Percentiles rank a stretch among this genome's conserved stretches.
These are phyloP conservation scores for Lagodon rhomboides DNA, from an alignment of 2,797 vertebrate genomes.

Conservation along the genomic window DNA sequence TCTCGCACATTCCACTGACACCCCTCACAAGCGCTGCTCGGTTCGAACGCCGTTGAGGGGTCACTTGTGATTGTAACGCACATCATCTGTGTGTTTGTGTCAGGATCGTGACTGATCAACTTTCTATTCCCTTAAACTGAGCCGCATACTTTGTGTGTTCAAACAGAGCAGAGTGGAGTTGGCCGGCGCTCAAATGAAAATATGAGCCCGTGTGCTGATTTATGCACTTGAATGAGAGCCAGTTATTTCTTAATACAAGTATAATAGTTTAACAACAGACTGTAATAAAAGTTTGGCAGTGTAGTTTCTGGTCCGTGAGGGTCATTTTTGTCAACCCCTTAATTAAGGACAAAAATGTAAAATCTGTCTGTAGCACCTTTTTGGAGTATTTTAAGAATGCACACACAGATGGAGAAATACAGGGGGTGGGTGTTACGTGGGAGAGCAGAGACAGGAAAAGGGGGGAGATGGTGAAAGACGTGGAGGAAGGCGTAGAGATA, in stretches of 20 bases:
- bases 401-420: constrained; percentile 24
- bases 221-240: constrained; percentile 45
- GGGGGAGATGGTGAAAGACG: constrained; percentile 58
- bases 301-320: constrained; percentile 1
- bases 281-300: constrained; percentile 7
- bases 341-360: not conserved
- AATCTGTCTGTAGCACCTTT: not conserved
- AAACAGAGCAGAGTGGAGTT: constrained; percentile 52
- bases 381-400: constrained; percentile 28
- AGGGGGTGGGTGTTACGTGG: constrained; percentile 21
- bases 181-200: constrained; percentile 57
- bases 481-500: constrained; percentile 65
- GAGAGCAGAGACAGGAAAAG: constrained; percentile 34
- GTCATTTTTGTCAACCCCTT: constrained; percentile 10
- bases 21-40: constrained; percentile 17
- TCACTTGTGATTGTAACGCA: constrained; percentile 25
- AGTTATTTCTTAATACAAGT: constrained; percentile 55
- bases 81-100: not conserved
- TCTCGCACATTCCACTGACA: constrained; percentile 16
- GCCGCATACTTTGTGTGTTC: constrained; percentile 52
- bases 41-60: constrained; percentile 6
- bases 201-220: constrained; percentile 47
- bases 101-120: constrained; percentile 53
- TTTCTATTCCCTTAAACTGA: constrained; percentile 32
- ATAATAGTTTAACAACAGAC: constrained; percentile 45